phyloP scores from a whole-genome alignment of 1,140 invertebrate genomes.

The Drosophila sulfurigaster region DNA sequence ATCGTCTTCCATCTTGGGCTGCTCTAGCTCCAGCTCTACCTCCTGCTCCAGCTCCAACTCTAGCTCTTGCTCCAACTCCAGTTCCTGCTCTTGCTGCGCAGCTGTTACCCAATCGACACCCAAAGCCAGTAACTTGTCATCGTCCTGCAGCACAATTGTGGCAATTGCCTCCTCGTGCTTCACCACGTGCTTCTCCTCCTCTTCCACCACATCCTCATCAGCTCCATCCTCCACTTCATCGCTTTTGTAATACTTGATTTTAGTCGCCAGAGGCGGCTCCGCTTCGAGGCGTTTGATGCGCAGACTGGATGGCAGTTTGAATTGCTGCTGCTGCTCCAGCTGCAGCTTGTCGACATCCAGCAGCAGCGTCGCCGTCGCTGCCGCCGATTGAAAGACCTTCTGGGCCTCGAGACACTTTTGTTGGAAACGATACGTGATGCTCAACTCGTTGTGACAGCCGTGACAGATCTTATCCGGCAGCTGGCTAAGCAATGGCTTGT shows the following conservation, averaged over 20 bases:
- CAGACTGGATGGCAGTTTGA: conserved; percentile 60
- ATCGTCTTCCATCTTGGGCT: background rate
- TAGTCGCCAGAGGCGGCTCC: conserved; percentile 19
- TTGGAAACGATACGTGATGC: conserved; percentile 72
- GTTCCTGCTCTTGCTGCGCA: background rate
- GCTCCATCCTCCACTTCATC: background rate
- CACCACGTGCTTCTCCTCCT: background rate
- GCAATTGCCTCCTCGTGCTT: conserved; percentile 14
- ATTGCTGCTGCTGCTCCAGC: conserved; percentile 59
- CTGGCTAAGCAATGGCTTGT: conserved; percentile 20
- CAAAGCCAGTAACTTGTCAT: conserved; percentile 37
- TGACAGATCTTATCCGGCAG: conserved; percentile 77
- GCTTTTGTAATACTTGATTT: conserved; percentile 35
- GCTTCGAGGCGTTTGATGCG: conserved; percentile 57
- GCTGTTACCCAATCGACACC: conserved; percentile 31
- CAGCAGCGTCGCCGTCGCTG: conserved; percentile 12
- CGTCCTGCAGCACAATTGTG: conserved; percentile 21
- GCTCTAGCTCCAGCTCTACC: conserved; percentile 1
- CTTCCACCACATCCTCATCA: background rate
- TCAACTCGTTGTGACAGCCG: conserved; percentile 68
- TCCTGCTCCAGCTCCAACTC: conserved; percentile 15
- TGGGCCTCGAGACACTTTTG: conserved; percentile 74
- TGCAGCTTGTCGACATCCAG: conserved; percentile 49
- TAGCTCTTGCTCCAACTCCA: conserved; percentile 21
- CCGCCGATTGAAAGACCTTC: conserved; percentile 56